Conservation (phyloP, 2,797 vertebrate genomes). For the Labroides dimidiatus region DNA sequence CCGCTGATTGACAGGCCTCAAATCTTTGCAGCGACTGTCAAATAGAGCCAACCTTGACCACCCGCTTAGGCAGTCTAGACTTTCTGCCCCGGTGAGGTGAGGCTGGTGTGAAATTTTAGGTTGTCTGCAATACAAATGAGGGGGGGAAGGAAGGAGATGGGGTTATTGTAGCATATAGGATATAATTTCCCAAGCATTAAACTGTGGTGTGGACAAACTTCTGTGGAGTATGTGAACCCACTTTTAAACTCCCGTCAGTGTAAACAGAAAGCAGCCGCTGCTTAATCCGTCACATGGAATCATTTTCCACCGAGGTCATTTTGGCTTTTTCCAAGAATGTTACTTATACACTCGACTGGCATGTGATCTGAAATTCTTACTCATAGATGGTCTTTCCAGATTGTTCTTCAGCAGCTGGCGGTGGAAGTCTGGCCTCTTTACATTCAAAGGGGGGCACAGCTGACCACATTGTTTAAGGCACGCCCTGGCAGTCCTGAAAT, state of each 20-base stretch:
- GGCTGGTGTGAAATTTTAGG: slow-evolving; percentile 19
- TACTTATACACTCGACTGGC: slow-evolving; percentile 52
- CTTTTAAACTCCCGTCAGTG: slow-evolving; percentile 24
- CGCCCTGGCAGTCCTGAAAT: slow-evolving; percentile 51
- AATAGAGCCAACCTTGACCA: slow-evolving; percentile 38
- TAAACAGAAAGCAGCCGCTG: slow-evolving; percentile 13
- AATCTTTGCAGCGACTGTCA: slow-evolving; percentile 41
- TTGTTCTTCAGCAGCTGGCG: slow-evolving; percentile 36
- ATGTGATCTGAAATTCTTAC: slow-evolving; percentile 45
- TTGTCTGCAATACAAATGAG: slow-evolving; percentile 5
- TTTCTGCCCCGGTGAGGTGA: slow-evolving; percentile 11
- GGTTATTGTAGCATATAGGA: slow-evolving; percentile 6
- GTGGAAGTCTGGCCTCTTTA: slow-evolving; percentile 22
- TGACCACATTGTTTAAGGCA: slow-evolving; percentile 49
- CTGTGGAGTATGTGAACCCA: slow-evolving; percentile 19
- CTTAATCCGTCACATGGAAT: slow-evolving; percentile 42
- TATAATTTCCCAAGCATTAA: slow-evolving; percentile 35
- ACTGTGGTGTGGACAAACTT: slow-evolving; percentile 40
- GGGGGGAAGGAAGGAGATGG: background rate
- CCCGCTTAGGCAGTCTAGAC: slow-evolving; percentile 43
- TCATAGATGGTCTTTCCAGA: slow-evolving; percentile 42
- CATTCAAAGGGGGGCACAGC: slow-evolving; percentile 20
- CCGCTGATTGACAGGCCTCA: slow-evolving; percentile 65
- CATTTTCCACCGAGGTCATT: slow-evolving; percentile 40
- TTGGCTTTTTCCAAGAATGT: slow-evolving; percentile 46